Conservation (phyloP, 2,888 invertebrate genomes). For the Eudemis profundana region DNA sequence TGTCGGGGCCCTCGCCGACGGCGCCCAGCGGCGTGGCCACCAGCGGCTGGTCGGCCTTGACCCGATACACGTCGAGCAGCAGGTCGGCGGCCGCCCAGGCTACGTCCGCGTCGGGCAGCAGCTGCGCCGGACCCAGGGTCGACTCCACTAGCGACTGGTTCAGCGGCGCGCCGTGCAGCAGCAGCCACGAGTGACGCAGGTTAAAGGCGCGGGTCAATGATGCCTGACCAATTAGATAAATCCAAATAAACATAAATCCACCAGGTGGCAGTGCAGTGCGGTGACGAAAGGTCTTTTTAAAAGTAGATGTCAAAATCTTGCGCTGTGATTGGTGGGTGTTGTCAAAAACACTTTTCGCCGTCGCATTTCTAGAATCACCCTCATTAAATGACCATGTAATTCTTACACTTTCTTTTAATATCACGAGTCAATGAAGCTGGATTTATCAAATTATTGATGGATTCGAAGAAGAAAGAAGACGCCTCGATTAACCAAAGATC, state of each 20-base stretch:
- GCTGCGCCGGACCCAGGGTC: constrained; percentile 50
- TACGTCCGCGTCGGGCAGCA: constrained; percentile 73
- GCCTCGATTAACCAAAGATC: no score
- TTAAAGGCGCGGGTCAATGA: constrained; percentile 67
- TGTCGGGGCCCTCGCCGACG: constrained; percentile 37
- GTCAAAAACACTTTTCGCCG: no score
- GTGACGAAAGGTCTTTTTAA: no score
- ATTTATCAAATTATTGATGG: not conserved
- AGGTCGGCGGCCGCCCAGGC: constrained; percentile 58
- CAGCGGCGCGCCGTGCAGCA: constrained; percentile 57
- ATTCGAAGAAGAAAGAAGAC: no score
- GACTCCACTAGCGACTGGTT: constrained; percentile 52
- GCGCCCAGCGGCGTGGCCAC: constrained; percentile 53
- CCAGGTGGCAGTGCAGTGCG: no score
- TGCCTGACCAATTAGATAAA: no score
- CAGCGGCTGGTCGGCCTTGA: constrained; percentile 55
- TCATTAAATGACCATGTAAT: no score
- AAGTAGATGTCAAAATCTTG: no score
- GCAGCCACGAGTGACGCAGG: constrained; percentile 69
- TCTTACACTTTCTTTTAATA: no score
- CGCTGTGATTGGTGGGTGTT: no score
- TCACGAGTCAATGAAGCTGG: not conserved
- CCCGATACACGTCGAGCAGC: constrained; percentile 65
- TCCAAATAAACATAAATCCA: no score
- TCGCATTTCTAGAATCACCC: no score